A percentile compares a stretch with the other conserved stretches of the same genome.
Conservation (phyloP, 2,797 vertebrate genomes). For the Danio tinwini region DNA sequence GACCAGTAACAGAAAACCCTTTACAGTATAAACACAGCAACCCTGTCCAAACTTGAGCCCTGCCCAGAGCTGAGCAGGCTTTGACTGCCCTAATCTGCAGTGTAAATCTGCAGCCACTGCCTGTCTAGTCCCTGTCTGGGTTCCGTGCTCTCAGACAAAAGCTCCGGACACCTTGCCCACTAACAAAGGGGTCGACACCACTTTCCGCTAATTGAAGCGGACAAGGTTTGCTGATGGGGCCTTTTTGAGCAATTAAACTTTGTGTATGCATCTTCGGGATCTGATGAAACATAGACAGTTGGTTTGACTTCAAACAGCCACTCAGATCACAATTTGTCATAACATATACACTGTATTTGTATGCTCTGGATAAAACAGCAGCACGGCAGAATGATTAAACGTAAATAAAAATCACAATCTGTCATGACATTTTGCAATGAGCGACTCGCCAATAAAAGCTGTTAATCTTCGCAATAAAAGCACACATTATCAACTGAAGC, state of each 20-base stretch:
- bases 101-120: slow-evolving; percentile 78
- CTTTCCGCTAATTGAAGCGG: slow-evolving; percentile 76
- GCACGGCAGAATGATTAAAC: not conserved
- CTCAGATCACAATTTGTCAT: slow-evolving; percentile 42
- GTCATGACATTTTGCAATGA: not conserved
- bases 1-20: slow-evolving; percentile 77
- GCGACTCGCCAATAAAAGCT: too few species aligned
- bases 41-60: slow-evolving; percentile 71
- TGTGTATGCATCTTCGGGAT: slow-evolving; percentile 71
- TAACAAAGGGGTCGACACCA: slow-evolving; percentile 69
- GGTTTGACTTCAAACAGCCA: slow-evolving; percentile 72
- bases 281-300: slow-evolving; percentile 73
- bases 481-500: not conserved
- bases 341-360: not conserved
- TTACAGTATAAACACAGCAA: slow-evolving; percentile 76
- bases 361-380: not conserved
- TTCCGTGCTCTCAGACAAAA: slow-evolving; percentile 80
- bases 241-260: slow-evolving; percentile 81
- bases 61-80: slow-evolving; percentile 76
- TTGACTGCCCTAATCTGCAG: slow-evolving; percentile 80
- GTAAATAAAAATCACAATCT: not conserved
- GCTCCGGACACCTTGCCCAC: slow-evolving; percentile 79
- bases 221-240: slow-evolving; percentile 80
- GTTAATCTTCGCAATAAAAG: not conserved
- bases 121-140: slow-evolving; percentile 83